Evolutionary conservation across 2,113 vertebrate species (phyloP).

Genomic region (Mirounga angustirostris): DNA sequence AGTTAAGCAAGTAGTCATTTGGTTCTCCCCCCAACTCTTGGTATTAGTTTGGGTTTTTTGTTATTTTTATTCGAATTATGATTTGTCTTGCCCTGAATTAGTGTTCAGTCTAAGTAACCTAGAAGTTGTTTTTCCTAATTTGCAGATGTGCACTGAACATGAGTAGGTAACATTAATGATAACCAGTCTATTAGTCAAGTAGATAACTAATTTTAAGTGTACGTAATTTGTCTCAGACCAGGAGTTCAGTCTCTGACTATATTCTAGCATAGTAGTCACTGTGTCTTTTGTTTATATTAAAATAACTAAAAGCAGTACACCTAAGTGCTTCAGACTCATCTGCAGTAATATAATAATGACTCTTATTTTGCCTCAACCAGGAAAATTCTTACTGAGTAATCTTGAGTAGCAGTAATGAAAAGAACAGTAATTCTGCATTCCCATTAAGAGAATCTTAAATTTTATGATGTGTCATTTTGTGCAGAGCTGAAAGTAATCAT

Average conservation of each 20-base stretch:
- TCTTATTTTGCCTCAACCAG: neutral
- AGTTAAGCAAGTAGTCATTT: neutral
- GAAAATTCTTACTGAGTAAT: slow-evolving; percentile 47
- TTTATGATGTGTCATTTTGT: slow-evolving; percentile 51
- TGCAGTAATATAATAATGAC: slow-evolving; percentile 8
- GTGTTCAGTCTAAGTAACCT: neutral
- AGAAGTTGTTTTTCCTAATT: slow-evolving; percentile 28
- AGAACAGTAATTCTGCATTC: slow-evolving; percentile 38
- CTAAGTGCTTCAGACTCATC: slow-evolving; percentile 42
- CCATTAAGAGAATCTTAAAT: slow-evolving; percentile 55
- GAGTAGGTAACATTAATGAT: neutral
- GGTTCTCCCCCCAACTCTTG: neutral
- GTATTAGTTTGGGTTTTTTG: slow-evolving; percentile 31
- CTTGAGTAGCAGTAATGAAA: slow-evolving; percentile 43
- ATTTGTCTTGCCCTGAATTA: slow-evolving; percentile 31
- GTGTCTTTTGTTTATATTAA: slow-evolving; percentile 55
- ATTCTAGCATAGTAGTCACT: slow-evolving; percentile 4
- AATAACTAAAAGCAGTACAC: slow-evolving; percentile 39
- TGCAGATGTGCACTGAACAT: neutral
- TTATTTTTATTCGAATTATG: neutral
- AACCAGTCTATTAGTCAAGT: neutral
- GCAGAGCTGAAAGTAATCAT: slow-evolving; percentile 33
- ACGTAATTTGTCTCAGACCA: neutral
- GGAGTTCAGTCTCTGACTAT: neutral
- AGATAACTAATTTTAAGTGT: neutral